Base-by-base conservation (phyloP, 2,113 vertebrate species). In the Megalops atlanticus region DNA sequence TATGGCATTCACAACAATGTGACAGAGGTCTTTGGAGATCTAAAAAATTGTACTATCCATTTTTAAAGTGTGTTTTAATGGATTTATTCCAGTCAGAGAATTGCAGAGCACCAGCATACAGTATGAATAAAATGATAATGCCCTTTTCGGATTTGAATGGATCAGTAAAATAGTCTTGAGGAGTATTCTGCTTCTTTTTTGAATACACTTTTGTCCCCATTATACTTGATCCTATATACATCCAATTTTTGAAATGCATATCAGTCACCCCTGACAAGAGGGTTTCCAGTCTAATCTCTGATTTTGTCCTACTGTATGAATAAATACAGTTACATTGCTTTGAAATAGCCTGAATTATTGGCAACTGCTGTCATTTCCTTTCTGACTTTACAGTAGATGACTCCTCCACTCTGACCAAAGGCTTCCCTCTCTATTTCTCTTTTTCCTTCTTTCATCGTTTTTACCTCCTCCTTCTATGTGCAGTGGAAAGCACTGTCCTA, bases 401-500 rank as follows among this genome's bases (percentile, higher is more conserved):
- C 31, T 39, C 27, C 36, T 1, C 8, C 39, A 24, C 14, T n/a
- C 15, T 24, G 71, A 73, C 54, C 24, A 73, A 39, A 24, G 21
- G 16, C 16, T 36, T 27, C 47, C 10, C 21, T 36, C 58, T 68
- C 41, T 70, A 11, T 68, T 5, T 31, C 16, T 72, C 21, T 74
- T 11, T 68, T 74, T 70, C 70, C 80, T n/a, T 39, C n/a, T n/a
- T 24, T 75, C 73, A 8, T 7, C 21, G 21, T 75, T 45, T 7
- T n/a, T 24, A 43, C 40, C 41, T 45, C 74, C 7, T 39, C 18
- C 27, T 47, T 33, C 38, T 74, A 14, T 80, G 36, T 52, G 41
- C 43, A n/a, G 31, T 24, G 21, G 31, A 54, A 52, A 74, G 27
- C 79, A 36, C 21, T 81, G 80, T 39, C 80, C 80, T 81, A 52